Base-by-base conservation (phyloP, 2,113 vertebrate species). In the Oryzias woworae region DNA sequence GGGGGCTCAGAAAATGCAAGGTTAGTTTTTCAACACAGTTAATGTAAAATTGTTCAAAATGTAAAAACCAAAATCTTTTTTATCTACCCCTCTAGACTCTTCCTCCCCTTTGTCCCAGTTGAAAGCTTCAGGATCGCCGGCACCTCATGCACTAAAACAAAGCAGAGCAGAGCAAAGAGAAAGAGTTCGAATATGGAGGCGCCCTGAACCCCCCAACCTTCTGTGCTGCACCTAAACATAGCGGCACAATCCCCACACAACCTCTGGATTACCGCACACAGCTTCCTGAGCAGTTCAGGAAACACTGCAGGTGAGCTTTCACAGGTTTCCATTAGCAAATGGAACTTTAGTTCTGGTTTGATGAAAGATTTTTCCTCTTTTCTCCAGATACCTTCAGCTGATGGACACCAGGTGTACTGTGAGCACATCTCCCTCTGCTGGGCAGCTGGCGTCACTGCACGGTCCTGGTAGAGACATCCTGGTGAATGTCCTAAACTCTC, bases 211-310 rank as follows among this genome's bases (percentile, higher is more conserved):
- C 0, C 95, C 1, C 57, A 10, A 0, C 92, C 95, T 2, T 53
- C 78, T 62, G 62, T 92, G 60, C 90, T 98, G 51, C 92, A 92
- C 57, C 71, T 99, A 51, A 74, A 66, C 15, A 87, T 98, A 55
- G 94, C 88, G 1, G 96, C 94, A 15, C 91, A 91, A 15, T 93
- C 95, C n/a, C 52, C 92, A 95, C 5, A 51, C 79, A n/a, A 23
- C 77, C 81, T 0, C 87, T 84, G 54, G 92, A 93, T 52, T 96
- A 92, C 78, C 74, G 91, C 69, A 75, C 20, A 44, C 88, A 83
- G 66, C 95, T 93, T 45, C 72, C 88, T 43, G 77, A 81, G 0
- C 91, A 91, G 17, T 84, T 94, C 24, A 70, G 83, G 47, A 83
- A 71, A 28, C 84, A 92, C 62, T 91, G 78, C 26, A 10, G 87